A percentile compares a stretch with the other conserved stretches of the same genome.
phyloP scores from a whole-genome alignment of 2,113 vertebrate species.

The Okapia johnstoni region DNA sequence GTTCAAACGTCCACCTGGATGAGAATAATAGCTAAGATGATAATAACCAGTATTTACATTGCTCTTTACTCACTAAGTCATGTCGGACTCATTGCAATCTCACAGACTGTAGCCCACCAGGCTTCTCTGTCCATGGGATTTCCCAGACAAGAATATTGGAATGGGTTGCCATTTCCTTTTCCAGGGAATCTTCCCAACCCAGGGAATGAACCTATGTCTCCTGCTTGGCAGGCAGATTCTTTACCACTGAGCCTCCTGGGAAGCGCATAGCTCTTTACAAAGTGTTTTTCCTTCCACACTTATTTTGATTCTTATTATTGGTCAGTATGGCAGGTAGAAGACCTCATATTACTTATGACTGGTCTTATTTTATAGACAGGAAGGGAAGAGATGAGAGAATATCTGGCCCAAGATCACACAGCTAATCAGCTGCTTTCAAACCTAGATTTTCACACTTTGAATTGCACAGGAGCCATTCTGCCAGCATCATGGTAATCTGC shows the following conservation, averaged over 20 bases:
- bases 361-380: not conserved
- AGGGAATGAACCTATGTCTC: not conserved
- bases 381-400: not conserved
- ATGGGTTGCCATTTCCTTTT: not conserved
- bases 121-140: not conserved
- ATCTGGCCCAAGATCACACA: not conserved
- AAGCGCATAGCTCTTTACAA: not conserved
- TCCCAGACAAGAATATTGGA: not conserved
- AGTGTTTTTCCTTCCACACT: not conserved
- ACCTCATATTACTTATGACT: not conserved
- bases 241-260: not conserved
- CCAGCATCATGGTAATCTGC: not conserved
- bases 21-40: not conserved
- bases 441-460: not conserved
- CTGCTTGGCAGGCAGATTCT: not conserved
- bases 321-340: not conserved
- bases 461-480: not conserved
- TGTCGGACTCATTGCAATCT: not conserved
- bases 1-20: not conserved
- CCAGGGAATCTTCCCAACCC: not conserved
- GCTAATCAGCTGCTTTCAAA: not conserved
- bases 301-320: not conserved
- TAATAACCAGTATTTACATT: not conserved
- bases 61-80: not conserved
- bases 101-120: not conserved